A percentile compares a stretch with the other conserved stretches of the same genome.
These are phyloP conservation scores for Cladorhizidae sp. DNA, from an alignment of 37 sponge, comb jelly and placozoan species.

Conservation along the genomic window DNA sequence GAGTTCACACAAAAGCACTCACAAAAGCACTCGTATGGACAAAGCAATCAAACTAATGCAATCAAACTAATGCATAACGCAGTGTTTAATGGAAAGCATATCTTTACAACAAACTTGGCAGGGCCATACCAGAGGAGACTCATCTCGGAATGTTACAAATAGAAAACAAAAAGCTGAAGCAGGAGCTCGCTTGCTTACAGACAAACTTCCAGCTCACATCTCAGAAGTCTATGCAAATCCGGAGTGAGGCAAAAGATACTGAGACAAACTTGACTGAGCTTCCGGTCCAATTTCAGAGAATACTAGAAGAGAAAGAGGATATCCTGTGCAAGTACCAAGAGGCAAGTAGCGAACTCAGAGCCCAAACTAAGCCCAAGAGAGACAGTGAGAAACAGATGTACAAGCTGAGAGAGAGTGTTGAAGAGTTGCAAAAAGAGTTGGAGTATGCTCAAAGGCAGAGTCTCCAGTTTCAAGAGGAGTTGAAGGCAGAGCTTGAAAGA, in stretches of 20 bases:
- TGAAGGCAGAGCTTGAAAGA: slow-evolving; percentile 6
- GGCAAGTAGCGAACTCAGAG: background rate
- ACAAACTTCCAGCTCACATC: slow-evolving; percentile 55
- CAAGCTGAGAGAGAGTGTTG: slow-evolving; percentile 1
- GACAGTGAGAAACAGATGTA: background rate
- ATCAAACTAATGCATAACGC: too few relatives aligned
- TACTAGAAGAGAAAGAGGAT: slow-evolving; percentile 33
- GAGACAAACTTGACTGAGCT: slow-evolving; percentile 33
- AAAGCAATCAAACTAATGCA: too few relatives aligned
- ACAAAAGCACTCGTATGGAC: too few relatives aligned
- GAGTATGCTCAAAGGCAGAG: slow-evolving; percentile 15
- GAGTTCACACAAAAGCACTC: too few relatives aligned
- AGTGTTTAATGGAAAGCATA: too few relatives aligned
- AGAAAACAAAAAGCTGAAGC: slow-evolving; percentile 48
- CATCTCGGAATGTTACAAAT: slow-evolving; percentile 14
- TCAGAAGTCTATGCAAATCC: slow-evolving; percentile 43
- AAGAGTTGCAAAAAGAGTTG: slow-evolving; percentile 12
- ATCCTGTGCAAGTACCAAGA: slow-evolving; percentile 16
- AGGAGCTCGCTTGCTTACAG: slow-evolving; percentile 54
- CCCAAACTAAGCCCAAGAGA: background rate
- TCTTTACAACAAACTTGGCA: too few relatives aligned
- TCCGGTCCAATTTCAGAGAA: slow-evolving; percentile 18
- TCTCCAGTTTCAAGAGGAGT: slow-evolving; percentile 17
- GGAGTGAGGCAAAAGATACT: slow-evolving; percentile 40
- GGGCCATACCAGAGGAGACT: slow-evolving; percentile 40